Conservation (phyloP, 2,888 invertebrate species). For the Drosophila suboccidentalis region DNA sequence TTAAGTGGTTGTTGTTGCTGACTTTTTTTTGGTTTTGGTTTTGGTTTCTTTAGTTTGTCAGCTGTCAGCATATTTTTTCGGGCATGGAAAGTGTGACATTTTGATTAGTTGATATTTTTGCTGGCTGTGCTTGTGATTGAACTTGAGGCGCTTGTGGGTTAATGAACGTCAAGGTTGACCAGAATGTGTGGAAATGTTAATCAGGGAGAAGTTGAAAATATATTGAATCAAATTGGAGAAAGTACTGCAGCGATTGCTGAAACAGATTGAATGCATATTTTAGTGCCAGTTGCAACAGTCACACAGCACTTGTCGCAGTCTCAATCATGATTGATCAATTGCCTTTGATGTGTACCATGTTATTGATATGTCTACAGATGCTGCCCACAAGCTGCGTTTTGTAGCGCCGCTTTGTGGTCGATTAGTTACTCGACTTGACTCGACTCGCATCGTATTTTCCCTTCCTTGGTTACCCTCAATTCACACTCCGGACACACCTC, state of each 20-base stretch:
- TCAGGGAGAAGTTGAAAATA: not conserved
- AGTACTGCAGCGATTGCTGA: not conserved
- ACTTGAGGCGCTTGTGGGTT: constrained; percentile 70
- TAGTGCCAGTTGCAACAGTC: no score
- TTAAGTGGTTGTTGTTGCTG: constrained; percentile 27
- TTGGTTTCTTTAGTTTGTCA: constrained; percentile 61
- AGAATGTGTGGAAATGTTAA: constrained; percentile 43
- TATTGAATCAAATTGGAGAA: not conserved
- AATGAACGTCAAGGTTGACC: constrained; percentile 73
- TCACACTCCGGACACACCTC: not conserved
- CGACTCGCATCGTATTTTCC: constrained; percentile 19
- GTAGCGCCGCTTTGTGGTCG: constrained; percentile 65
- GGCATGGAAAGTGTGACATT: constrained; percentile 78
- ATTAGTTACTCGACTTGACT: constrained; percentile 62
- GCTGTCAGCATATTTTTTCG: constrained; percentile 73
- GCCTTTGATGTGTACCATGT: constrained; percentile 1
- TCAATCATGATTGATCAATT: constrained; percentile 36
- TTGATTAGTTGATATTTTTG: constrained; percentile 72
- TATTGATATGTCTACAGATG: constrained; percentile 52
- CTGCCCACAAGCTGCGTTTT: constrained; percentile 49
- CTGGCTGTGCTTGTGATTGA: constrained; percentile 66
- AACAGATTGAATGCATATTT: not conserved
- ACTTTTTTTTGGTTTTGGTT: constrained; percentile 24
- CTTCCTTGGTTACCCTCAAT: constrained; percentile 16
- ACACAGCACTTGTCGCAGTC: constrained; percentile 39